Conservation (phyloP, 35 echinoderm and acorn worm genomes). For the Lytechinus pictus region DNA sequence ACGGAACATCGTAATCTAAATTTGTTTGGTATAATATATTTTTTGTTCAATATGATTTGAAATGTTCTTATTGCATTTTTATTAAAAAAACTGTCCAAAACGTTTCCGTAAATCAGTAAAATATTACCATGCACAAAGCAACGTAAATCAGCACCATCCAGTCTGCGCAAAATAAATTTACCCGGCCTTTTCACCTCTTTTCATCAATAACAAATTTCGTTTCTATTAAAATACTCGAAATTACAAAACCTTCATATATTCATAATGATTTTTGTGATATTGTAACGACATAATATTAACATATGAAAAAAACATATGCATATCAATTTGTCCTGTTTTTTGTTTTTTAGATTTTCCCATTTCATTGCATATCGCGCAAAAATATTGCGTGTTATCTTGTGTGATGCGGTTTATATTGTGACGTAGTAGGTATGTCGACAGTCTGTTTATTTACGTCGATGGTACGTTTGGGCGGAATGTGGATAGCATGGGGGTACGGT, state of each 20-base stretch:
- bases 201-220: background rate
- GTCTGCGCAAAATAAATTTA: background rate
- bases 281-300: background rate
- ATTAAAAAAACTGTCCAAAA: background rate
- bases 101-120: background rate
- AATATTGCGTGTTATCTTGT: background rate
- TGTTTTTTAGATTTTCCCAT: background rate
- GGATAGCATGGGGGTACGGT: background rate
- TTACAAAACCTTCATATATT: background rate
- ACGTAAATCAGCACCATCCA: background rate
- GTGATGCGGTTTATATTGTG: conserved; percentile 6
- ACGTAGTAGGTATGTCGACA: background rate
- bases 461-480: background rate
- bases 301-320: background rate
- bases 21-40: background rate
- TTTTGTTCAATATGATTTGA: background rate
- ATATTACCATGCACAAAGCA: background rate
- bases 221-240: background rate
- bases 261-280: background rate
- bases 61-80: background rate
- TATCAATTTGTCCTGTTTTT: background rate
- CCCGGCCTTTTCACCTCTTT: background rate
- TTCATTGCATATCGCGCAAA: background rate
- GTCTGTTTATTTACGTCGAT: background rate
- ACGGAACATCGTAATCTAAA: background rate